Conservation (phyloP, 1,140 invertebrate genomes). For the Protaetia brevitarsis region DNA sequence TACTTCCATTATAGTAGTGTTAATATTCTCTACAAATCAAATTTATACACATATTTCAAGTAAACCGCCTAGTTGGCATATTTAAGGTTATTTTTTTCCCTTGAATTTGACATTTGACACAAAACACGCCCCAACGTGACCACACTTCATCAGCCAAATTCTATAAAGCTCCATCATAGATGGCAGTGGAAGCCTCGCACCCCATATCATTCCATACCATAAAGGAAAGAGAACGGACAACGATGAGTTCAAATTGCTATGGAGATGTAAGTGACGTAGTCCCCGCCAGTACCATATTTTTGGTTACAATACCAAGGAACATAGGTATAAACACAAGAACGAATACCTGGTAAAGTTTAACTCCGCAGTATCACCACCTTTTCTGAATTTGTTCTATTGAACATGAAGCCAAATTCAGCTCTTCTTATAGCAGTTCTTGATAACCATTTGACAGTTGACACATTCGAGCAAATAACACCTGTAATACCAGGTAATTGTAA, state of each 20-base stretch:
- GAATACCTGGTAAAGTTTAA: background rate
- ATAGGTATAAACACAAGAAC: background rate
- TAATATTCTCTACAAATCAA: background rate
- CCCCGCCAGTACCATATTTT: background rate
- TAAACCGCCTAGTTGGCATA: background rate
- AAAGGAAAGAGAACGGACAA: background rate
- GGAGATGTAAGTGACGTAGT: too few species aligned
- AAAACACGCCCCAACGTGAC: too few species aligned
- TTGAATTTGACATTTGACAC: too few species aligned
- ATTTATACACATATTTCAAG: background rate
- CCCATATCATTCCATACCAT: too few species aligned
- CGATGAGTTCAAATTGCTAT: background rate
- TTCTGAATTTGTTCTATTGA: too few species aligned
- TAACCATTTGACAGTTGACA: background rate
- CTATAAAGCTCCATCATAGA: too few species aligned
- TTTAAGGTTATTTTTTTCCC: background rate
- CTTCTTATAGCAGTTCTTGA: too few species aligned
- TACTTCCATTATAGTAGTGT: background rate
- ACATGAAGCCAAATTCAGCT: too few species aligned
- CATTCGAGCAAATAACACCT: background rate
- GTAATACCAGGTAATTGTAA: too few species aligned
- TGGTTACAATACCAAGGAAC: background rate
- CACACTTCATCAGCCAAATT: too few species aligned
- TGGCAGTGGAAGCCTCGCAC: too few species aligned
- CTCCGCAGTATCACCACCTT: too few species aligned